Percentiles rank a stretch among this genome's conserved stretches.
Conservation (phyloP, 2,888 invertebrate genomes). For the Teinopalpus imperialis region DNA sequence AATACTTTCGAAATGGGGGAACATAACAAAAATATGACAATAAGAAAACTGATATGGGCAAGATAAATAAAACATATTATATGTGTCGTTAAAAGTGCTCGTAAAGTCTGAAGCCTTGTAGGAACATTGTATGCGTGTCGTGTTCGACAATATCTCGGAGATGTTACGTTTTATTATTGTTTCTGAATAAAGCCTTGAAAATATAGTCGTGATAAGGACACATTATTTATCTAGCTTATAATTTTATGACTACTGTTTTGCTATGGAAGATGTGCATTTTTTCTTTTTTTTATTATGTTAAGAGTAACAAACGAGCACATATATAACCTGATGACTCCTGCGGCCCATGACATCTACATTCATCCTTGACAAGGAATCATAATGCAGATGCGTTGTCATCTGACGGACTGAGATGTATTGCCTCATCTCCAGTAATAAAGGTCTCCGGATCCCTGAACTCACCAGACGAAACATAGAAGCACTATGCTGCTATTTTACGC, state of each 20-base stretch:
- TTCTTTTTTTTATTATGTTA: too few species aligned
- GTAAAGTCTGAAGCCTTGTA: slow-evolving; percentile 41
- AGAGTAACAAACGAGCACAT: too few species aligned
- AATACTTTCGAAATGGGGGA: slow-evolving; percentile 22
- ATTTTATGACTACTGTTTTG: slow-evolving; percentile 4
- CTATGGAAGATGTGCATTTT: too few species aligned
- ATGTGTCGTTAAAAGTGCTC: slow-evolving; percentile 47
- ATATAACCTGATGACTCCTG: too few species aligned
- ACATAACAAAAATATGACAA: slow-evolving; percentile 24
- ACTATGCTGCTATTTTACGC: too few species aligned
- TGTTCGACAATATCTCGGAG: slow-evolving; percentile 49
- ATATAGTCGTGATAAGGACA: slow-evolving; percentile 26
- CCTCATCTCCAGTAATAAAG: too few species aligned
- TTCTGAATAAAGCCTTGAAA: slow-evolving; percentile 29
- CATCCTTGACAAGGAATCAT: too few species aligned
- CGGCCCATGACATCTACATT: too few species aligned
- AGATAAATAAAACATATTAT: slow-evolving; percentile 51
- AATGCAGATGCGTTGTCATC: too few species aligned
- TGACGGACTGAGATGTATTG: too few species aligned
- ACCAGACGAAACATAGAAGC: too few species aligned
- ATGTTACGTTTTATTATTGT: slow-evolving; percentile 41
- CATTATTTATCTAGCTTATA: slow-evolving; percentile 2
- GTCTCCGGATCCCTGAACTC: too few species aligned
- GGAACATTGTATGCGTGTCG: slow-evolving; percentile 44
- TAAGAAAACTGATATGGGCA: slow-evolving; percentile 46